Conservation (phyloP, 2,888 invertebrate genomes). For the Plutella xylostella region DNA sequence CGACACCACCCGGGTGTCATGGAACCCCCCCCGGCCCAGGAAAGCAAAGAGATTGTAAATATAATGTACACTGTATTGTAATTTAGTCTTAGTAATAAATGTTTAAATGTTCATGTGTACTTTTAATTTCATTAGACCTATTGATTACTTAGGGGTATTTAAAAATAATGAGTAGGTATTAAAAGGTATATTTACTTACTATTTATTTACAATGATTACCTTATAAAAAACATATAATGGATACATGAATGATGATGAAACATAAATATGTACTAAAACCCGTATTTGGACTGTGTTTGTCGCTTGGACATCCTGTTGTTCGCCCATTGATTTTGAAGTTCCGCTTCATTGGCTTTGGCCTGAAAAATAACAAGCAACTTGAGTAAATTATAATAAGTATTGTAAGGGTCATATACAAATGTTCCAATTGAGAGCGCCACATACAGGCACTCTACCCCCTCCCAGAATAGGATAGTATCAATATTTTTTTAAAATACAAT, state of each 20-base stretch:
- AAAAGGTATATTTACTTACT: no score
- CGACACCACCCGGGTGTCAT: slow-evolving; percentile 88
- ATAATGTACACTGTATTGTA: no score
- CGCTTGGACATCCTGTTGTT: slow-evolving; percentile 85
- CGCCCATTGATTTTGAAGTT: slow-evolving; percentile 95
- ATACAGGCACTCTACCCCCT: no score
- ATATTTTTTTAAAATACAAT: neutral
- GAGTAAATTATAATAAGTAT: neutral
- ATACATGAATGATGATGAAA: neutral
- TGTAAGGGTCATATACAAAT: neutral
- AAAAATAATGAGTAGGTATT: no score
- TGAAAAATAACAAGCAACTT: slow-evolving; percentile 54
- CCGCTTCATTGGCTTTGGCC: slow-evolving; percentile 95
- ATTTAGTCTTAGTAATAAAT: slow-evolving; percentile 9
- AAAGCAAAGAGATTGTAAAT: slow-evolving; percentile 86
- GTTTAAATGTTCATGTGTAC: slow-evolving; percentile 7
- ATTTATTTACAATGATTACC: slow-evolving; percentile 1
- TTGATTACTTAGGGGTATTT: no score
- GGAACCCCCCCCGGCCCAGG: slow-evolving; percentile 84
- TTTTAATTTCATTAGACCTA: no score
- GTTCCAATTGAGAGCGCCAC: no score
- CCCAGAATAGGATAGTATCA: no score
- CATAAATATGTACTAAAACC: slow-evolving; percentile 75
- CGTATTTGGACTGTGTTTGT: slow-evolving; percentile 96
- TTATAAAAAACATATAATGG: neutral